Percentiles rank a stretch among this genome's conserved stretches.
phyloP scores from a whole-genome alignment of 2,888 invertebrate genomes.

The Drosophila setosimentum region DNA sequence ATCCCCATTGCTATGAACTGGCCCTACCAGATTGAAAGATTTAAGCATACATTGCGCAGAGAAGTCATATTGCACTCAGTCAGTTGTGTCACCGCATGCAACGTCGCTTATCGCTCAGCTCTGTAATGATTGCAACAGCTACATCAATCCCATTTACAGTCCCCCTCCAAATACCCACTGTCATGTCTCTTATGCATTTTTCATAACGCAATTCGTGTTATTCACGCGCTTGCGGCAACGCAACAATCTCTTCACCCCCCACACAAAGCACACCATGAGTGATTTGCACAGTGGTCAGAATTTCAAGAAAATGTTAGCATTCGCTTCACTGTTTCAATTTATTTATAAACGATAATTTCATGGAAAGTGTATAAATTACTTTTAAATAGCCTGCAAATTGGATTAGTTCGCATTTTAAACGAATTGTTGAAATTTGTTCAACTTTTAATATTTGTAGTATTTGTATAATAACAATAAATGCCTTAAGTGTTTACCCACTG shows the following conservation, averaged over 20 bases:
- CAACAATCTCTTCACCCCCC: slow-evolving; percentile 5
- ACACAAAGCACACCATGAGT: slow-evolving; percentile 1
- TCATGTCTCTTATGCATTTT: slow-evolving; percentile 53
- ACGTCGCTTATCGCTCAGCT: slow-evolving; percentile 80
- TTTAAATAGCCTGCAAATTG: background rate
- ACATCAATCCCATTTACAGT: slow-evolving; percentile 11
- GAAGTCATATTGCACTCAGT: slow-evolving; percentile 78
- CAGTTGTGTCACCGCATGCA: slow-evolving; percentile 76
- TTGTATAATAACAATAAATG: background rate
- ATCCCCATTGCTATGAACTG: background rate
- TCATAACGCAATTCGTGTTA: slow-evolving; percentile 63
- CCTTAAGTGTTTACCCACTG: slow-evolving; percentile 44
- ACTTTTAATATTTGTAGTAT: background rate
- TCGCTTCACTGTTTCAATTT: background rate
- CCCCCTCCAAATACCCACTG: slow-evolving; percentile 15
- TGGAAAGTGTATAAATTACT: background rate
- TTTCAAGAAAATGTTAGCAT: background rate
- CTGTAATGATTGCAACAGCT: slow-evolving; percentile 72
- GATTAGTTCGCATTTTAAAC: background rate
- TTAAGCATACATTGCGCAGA: slow-evolving; percentile 26
- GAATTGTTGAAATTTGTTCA: background rate
- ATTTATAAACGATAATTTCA: background rate
- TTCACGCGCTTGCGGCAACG: slow-evolving; percentile 40
- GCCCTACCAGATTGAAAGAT: slow-evolving; percentile 25
- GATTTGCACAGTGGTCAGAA: slow-evolving; percentile 35